Base-by-base conservation (phyloP, 2,113 vertebrate species). In the Leuciscus idus region DNA sequence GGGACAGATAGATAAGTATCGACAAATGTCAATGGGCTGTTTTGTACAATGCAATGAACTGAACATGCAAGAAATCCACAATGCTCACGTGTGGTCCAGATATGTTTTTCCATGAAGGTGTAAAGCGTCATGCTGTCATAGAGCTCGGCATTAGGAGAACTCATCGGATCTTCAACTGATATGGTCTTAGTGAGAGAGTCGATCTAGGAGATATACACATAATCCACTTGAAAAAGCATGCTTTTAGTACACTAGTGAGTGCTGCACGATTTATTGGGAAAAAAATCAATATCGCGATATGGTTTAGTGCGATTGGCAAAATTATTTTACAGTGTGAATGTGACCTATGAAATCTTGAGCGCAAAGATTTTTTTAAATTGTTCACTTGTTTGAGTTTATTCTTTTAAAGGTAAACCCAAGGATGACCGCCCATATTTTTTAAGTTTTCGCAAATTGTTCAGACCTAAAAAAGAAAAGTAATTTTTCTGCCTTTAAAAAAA, bases 41-140 rank as follows among this genome's bases (percentile, higher is more conserved):
- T 33, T 83, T n/a, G 43, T n/a, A 30, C 4, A 80, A 43, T n/a
- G 19, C 33, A 61, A 2, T 36, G 73, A 50, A 50, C 1, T 52
- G 26, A 75, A 50, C n/a, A 75, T 9, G 23, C 7, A 39, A 4
- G 10, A 55, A 61, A 43, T 55, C 10, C 11, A 39, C 4, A 74
- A 11, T 50, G 7, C 89, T 90, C 33, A 94, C 95, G 91, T 89
- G 78, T 39, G n/a, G 94, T 95, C 94, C 95, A 95, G 21, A 89
- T 72, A 15, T 95, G 88, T 64, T 90, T 85, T 33, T 94, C 87
- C 8, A 90, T 78, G 88, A 90, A 95, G 0, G 93, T 90, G 80
- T 94, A 86, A 62, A 95, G 72, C 0, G 94, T 95, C 92, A 94
- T 94, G 50, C 94, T 90, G 90, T 95, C 95, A 72, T 92, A 85